Evolutionary conservation across 64 coral and sea anemone genomes (phyloP).

Genomic region (Stylophora pistillata): DNA sequence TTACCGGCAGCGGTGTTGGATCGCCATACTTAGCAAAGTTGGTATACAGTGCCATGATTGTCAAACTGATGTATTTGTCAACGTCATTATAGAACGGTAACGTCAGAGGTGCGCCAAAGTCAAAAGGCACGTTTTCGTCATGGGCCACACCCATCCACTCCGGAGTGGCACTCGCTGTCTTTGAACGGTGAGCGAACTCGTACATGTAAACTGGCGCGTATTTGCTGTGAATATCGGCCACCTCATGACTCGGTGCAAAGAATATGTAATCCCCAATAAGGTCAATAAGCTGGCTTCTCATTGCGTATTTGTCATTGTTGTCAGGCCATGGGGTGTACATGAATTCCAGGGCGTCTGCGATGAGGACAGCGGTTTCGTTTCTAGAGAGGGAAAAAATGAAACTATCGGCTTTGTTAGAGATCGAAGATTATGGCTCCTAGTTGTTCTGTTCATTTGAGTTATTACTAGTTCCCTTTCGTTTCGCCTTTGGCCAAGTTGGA

Average conservation of each 20-base stretch:
- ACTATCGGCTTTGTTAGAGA: too few relatives aligned
- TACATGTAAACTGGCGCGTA: slow-evolving; percentile 63
- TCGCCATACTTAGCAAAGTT: slow-evolving; percentile 60
- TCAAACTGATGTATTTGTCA: slow-evolving; percentile 45
- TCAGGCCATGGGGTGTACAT: slow-evolving; percentile 65
- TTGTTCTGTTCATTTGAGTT: too few relatives aligned
- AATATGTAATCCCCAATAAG: slow-evolving; percentile 36
- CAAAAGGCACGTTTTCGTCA: slow-evolving; percentile 39
- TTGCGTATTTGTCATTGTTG: slow-evolving; percentile 31
- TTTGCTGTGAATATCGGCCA: slow-evolving; percentile 51
- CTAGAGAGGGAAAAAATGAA: background rate
- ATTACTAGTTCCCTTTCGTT: too few relatives aligned
- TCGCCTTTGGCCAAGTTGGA: too few relatives aligned
- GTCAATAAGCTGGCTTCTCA: slow-evolving; percentile 47
- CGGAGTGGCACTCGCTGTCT: background rate
- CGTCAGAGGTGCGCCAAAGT: slow-evolving; percentile 50
- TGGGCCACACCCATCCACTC: slow-evolving; percentile 60
- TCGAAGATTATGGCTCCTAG: too few relatives aligned
- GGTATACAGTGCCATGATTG: slow-evolving; percentile 35
- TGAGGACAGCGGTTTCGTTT: background rate
- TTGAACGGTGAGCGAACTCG: slow-evolving; percentile 56
- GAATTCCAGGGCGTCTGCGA: slow-evolving; percentile 32
- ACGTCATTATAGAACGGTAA: background rate
- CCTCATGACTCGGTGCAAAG: slow-evolving; percentile 61
- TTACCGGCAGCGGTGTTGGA: slow-evolving; percentile 31